These are phyloP conservation scores for Tipula unca DNA, from an alignment of 2,888 invertebrate genomes.

Conservation along the genomic window DNA sequence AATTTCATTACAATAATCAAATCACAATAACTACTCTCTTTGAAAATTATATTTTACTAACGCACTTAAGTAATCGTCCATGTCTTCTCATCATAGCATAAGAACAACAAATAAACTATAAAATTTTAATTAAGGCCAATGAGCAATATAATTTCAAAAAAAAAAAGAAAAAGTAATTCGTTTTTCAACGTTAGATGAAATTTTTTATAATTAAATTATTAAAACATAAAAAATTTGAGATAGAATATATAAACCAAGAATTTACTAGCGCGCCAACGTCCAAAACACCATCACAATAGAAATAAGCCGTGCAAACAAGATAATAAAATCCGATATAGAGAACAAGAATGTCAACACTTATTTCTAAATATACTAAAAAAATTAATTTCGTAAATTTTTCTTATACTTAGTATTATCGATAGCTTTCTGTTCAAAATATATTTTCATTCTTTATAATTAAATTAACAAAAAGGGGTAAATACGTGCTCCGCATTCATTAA, in stretches of 20 bases:
- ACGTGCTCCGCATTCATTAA: no score
- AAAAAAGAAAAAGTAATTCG: background rate
- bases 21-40: no score
- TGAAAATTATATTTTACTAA: background rate
- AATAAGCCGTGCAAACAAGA: background rate
- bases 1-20: no score
- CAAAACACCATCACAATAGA: background rate
- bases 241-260: background rate
- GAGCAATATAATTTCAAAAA: background rate
- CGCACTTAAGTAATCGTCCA: background rate
- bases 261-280: background rate
- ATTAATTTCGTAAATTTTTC: no score
- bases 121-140: constrained; percentile 8
- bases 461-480: no score
- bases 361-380: background rate
- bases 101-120: constrained; percentile 8
- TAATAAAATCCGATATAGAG: background rate
- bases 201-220: background rate
- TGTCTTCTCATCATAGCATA: background rate
- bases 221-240: background rate
- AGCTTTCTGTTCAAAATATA: background rate
- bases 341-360: background rate
- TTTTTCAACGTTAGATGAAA: background rate
- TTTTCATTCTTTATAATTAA: background rate
- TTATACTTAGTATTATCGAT: background rate